These are phyloP conservation scores for Heteronetta atricapilla DNA, from an alignment of 2,113 vertebrate species.

Conservation along the genomic window DNA sequence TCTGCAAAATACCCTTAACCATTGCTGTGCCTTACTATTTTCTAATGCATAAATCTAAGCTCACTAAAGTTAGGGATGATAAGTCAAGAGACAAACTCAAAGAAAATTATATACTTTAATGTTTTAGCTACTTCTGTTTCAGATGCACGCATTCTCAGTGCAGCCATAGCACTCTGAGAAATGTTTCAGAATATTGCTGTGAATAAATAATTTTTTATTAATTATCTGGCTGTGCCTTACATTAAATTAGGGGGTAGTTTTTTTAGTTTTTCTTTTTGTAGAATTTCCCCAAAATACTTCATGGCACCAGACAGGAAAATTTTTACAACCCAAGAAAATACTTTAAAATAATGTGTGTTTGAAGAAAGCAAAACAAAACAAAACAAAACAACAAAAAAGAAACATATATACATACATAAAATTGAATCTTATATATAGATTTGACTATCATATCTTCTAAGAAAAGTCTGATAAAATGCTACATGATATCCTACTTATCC, in stretches of 20 bases:
- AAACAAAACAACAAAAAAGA: no score
- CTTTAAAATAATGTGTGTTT: neutral
- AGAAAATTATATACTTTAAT: neutral
- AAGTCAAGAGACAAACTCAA: neutral
- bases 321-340: neutral
- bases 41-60: neutral
- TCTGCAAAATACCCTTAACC: constrained; percentile 16
- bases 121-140: neutral
- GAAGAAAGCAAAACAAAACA: neutral
- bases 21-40: neutral
- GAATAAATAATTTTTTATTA: neutral
- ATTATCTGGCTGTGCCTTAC: neutral
- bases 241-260: neutral
- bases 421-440: neutral
- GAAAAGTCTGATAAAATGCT: neutral
- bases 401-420: neutral
- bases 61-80: neutral
- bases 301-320: neutral
- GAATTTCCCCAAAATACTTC: neutral
- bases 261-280: neutral
- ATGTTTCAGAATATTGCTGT: neutral
- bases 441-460: neutral
- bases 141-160: neutral
- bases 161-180: neutral
- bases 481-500: neutral